A percentile compares a stretch with the other conserved stretches of the same genome.
These are phyloP conservation scores for Leuciscus idus DNA, from an alignment of 2,113 vertebrate species.

Conservation along the genomic window DNA sequence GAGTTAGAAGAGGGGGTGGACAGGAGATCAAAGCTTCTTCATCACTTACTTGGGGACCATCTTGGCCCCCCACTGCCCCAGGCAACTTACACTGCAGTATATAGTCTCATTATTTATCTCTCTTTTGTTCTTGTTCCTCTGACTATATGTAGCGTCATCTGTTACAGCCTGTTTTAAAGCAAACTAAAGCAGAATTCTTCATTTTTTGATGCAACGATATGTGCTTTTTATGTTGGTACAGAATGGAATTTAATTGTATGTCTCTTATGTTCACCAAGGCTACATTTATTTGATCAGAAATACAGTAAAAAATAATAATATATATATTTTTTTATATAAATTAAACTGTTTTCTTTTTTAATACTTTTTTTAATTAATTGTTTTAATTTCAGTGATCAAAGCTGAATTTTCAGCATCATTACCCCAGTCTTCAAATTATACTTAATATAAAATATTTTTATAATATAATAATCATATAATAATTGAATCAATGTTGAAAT, in stretches of 20 bases:
- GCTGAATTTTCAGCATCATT: neutral
- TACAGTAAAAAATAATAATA: neutral
- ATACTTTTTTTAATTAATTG: neutral
- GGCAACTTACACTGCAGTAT: conserved; percentile 56
- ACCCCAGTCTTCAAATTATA: neutral
- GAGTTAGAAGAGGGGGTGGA: conserved; percentile 13
- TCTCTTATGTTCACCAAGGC: neutral
- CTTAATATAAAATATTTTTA: too few relatives aligned
- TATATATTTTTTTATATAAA: neutral
- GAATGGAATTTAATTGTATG: neutral
- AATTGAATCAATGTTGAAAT: neutral
- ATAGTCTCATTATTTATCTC: conserved; percentile 57
- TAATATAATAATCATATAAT: neutral
- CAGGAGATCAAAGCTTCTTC: conserved; percentile 32
- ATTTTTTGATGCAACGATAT: neutral
- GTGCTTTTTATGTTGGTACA: neutral
- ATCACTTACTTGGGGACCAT: conserved; percentile 42
- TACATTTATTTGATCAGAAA: neutral
- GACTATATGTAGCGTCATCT: conserved; percentile 9
- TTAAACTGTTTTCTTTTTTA: neutral
- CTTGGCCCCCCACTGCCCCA: conserved; percentile 58
- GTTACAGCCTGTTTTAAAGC: neutral
- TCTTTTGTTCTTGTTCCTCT: conserved; percentile 44
- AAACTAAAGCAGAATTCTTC: conserved; percentile 6
- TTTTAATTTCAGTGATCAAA: neutral